Evolutionary conservation across 1,140 invertebrate genomes (phyloP), one percentile per base, ranked within the genome.

Genomic region (Zaprionus ghesquierei): DNA sequence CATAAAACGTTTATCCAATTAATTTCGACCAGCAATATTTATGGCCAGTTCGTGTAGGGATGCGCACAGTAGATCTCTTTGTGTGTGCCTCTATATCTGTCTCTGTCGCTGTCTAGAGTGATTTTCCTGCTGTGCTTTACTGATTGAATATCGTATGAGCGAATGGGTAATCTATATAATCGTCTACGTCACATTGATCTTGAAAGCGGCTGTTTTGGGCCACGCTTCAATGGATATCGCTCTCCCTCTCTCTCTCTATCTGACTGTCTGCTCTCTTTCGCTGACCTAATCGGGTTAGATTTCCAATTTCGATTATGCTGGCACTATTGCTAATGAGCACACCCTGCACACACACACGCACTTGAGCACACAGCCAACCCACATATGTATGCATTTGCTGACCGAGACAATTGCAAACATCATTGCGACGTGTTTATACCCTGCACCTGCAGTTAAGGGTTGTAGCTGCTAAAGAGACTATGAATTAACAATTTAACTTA

Each of bases 1-100:
- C 84, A 75, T 87, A 87, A 87, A 87, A 87, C 84, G 84, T 84
- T 87, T 87, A 89, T 84, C 79, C 84, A 87, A 87, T 87, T 87
- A 87, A 87, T 87, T 84, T 77, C 46, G 64, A 54, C 64, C 53
- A 41, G 66, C 62, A 74, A 84, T 89, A 87, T 87, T 87, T 87
- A 87, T 89, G 55, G 75, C 62, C 73, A 56, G 53, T 89, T 74
- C 84, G 84, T 87, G 84, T 68, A 44, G 31, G 59, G 69, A 71
- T 63, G 56, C 38, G 38, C 12, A 49, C 44, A 50, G 38, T 62
- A 50, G 41, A 69, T 55, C 64, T 49, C 55, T 50, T 33, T 41
- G 27, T 15, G 13, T 10, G 58, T 18, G 10, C 10, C 12, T 41
- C 4, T 20, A 49, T 35, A 8, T 15, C 8, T 27, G 9, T 38